Evolutionary conservation across 2,888 invertebrate genomes (phyloP), one percentile per base, ranked within the genome.

Genomic region (Acrobasis suavella): DNA sequence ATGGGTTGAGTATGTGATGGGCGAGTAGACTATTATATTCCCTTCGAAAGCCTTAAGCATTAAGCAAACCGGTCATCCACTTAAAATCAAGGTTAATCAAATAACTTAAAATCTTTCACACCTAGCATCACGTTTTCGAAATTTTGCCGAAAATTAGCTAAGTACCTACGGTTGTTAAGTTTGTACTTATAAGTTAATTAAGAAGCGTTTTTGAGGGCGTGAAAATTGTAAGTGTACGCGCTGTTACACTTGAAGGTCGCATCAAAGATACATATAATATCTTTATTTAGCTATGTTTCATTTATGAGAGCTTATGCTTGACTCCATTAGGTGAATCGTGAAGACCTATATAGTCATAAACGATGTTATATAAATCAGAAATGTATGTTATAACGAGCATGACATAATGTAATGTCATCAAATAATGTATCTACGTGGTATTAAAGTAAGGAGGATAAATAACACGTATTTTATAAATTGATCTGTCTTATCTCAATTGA

Each of bases 171-270:
- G 17, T 22, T 51, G 12, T 51, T 51, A 46, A 2, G 46, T 46
- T 14, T 42, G 14, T 42, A n/a, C 14, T 14, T 6, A n/a, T 46
- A 46, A 6, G 46, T 46, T 16, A 58, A 17, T 46, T 58, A 16
- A 12, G 17, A 16, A 22, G 46, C 7, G 42, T 58, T 58, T 58
- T 58, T 58, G 58, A 8, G 58, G 58, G 58, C 58, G 58, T 58
- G 58, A 58, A 58, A 58, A 54, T 22, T 22, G 22, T 22, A 2
- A 14, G 52, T 37, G 10, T 54, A 10, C 54, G 37, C 54, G n/a
- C 37, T 14, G 37, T 54, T 54, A 54, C 54, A 32, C 54, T 37
- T 37, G 2, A 38, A 54, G 54, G 54, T 54, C 54, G 15, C 14
- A 54, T 37, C n/a, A 32, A 22, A n/a, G 32, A 37, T 52, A 46